A percentile compares a stretch with the other conserved stretches of the same genome.
Evolutionary conservation across 2,797 vertebrate species (phyloP).

Genomic region (Catharus ustulatus): DNA sequence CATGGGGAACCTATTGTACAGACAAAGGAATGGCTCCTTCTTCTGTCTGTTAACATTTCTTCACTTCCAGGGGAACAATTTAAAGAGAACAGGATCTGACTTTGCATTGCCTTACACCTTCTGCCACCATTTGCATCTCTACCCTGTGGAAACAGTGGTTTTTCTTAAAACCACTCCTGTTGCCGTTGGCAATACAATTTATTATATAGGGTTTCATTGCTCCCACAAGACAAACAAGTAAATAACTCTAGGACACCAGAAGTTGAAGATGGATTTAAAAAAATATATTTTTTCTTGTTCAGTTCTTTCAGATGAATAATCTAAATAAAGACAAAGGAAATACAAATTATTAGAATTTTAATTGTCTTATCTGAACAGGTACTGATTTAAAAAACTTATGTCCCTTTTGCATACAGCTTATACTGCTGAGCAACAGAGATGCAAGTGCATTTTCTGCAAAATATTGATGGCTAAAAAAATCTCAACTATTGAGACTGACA

Average conservation of each 20-base stretch:
- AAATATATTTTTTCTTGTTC: background rate
- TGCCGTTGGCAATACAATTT: background rate
- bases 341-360: background rate
- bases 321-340: background rate
- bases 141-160: background rate
- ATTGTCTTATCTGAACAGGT: background rate
- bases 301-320: background rate
- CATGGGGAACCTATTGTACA: background rate
- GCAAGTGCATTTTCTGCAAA: background rate
- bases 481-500: background rate
- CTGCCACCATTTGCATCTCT: background rate
- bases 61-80: background rate
- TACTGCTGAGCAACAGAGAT: background rate
- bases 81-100: rapidly evolving
- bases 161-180: background rate
- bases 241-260: background rate
- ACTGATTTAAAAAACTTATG: background rate
- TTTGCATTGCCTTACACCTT: background rate
- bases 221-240: background rate
- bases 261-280: background rate
- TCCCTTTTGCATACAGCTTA: background rate
- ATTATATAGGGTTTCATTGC: background rate
- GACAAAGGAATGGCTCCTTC: background rate
- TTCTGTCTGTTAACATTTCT: background rate
- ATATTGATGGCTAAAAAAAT: background rate